Percentiles rank a stretch among this genome's conserved stretches.
Evolutionary conservation across 2,888 invertebrate species (phyloP).

Genomic region (Aspidapion aeneum): DNA sequence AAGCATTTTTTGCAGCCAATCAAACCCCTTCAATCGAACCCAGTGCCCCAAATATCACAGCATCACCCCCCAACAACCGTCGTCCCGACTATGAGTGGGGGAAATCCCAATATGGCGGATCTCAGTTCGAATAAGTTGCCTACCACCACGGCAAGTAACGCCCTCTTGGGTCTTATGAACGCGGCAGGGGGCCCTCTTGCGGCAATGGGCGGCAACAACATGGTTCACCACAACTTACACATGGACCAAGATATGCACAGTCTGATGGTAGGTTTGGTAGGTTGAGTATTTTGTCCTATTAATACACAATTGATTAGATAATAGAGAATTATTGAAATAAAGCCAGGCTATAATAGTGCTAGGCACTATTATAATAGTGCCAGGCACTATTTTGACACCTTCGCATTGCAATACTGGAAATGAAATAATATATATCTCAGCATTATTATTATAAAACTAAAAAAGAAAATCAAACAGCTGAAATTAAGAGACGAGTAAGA

Average conservation of each 20-base stretch:
- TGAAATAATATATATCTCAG: no score
- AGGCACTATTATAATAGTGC: no score
- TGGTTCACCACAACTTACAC: slow-evolving; percentile 29
- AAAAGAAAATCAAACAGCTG: no score
- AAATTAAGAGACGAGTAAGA: no score
- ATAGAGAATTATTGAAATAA: no score
- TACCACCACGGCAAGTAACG: neutral
- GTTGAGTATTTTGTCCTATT: slow-evolving; percentile 12
- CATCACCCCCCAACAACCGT: neutral
- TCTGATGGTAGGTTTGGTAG: slow-evolving; percentile 29
- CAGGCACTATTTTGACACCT: no score
- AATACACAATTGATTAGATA: neutral
- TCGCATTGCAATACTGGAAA: no score
- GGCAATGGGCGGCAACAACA: slow-evolving; percentile 22
- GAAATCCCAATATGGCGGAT: neutral
- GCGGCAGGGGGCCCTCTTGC: slow-evolving; percentile 20
- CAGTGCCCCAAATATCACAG: neutral
- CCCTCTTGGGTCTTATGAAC: neutral
- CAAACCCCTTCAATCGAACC: neutral
- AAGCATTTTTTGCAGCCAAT: no score
- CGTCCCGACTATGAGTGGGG: neutral
- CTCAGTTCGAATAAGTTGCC: neutral
- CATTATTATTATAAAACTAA: no score
- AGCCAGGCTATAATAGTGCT: no score
- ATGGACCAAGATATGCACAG: slow-evolving; percentile 33